Evolutionary conservation across 2,113 vertebrate genomes (phyloP), one percentile per base, ranked within the genome.

Genomic region (Gavia stellata): DNA sequence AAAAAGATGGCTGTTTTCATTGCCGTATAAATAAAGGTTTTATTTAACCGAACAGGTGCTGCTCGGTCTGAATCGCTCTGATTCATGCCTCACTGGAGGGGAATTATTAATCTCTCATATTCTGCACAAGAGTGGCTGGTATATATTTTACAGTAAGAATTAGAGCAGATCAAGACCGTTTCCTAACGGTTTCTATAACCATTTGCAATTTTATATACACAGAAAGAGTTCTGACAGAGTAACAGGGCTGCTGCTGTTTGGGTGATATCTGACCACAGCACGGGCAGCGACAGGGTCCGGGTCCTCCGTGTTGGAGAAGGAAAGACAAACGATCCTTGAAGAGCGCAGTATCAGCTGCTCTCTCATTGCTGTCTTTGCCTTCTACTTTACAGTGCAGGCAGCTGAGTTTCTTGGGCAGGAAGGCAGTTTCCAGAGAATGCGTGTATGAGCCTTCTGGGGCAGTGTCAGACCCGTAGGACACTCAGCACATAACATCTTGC

Each of bases 271-370:
- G 12, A 9, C 31, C 2, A 2, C 19, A 31, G 56, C 36, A 5
- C 3, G 1, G 53, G 47, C 49, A 42, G 63, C 3, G 4, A 14
- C 6, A 38, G 61, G 24, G 16, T 49, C 81, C 38, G 61, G 40
- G 25, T 34, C 31, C n/a, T 25, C 42, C 2, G 0, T 2, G n/a
- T 0, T 8, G 53, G 61, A 36, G 72, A 53, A 68, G 24, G 34
- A 34, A 33, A 44, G 53, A 14, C 24, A 16, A 56, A 49, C 12
- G 17, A 3, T 8, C 42, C 53, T 21, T 5, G 14, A 13, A 4
- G 49, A 45, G 55, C 49, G 3, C 36, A 4, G 24, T 1, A 13
- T 7, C 67, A 18, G 53, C 40, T 34, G 0, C 33, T 17, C n/a
- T 36, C 61, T 23, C 23, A 2, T 16, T 21, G 25, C 58, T 8